Evolutionary conservation across 2,797 vertebrate species (phyloP).

Genomic region (Knipowitschia caucasica): DNA sequence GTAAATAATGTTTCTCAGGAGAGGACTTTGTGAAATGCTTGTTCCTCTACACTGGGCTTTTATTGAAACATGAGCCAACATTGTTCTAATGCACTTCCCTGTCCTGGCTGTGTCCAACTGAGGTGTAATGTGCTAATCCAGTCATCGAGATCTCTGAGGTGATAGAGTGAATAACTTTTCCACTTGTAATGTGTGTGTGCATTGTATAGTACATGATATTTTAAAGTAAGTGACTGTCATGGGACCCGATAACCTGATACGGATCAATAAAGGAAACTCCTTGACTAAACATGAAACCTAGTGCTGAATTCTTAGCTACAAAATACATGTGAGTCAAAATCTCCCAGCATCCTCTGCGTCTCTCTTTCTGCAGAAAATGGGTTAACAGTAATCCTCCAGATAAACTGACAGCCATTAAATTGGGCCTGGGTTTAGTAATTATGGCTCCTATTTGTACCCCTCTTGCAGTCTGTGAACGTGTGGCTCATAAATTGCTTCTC

Average conservation of each 20-base stretch:
- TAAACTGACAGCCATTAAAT: conserved; percentile 35
- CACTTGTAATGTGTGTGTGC: conserved; percentile 24
- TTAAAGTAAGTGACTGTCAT: conserved; percentile 21
- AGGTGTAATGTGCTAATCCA: conserved; percentile 30
- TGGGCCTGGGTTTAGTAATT: conserved; percentile 43
- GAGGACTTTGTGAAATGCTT: conserved; percentile 18
- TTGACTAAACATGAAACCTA: too few species aligned
- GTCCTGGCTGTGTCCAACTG: conserved; percentile 36
- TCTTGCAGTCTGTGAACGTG: background rate
- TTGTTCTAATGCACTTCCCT: conserved; percentile 23
- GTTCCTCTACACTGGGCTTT: conserved; percentile 16
- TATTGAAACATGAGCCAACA: conserved; percentile 24
- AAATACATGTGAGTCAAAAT: conserved; percentile 10
- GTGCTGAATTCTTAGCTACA: conserved; percentile 9
- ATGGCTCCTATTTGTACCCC: conserved; percentile 19
- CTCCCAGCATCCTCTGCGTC: conserved; percentile 13
- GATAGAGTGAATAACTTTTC: conserved; percentile 23
- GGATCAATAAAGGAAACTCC: conserved; percentile 59
- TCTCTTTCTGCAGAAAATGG: conserved; percentile 6
- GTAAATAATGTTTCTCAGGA: conserved; percentile 8
- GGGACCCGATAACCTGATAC: conserved; percentile 31
- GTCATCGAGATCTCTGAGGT: conserved; percentile 15
- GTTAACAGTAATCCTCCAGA: conserved; percentile 46
- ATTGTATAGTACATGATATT: conserved; percentile 32
- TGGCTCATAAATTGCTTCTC: conserved; percentile 51